Base-by-base conservation (phyloP, 2,797 vertebrate genomes). In the Syngnathus acus region DNA sequence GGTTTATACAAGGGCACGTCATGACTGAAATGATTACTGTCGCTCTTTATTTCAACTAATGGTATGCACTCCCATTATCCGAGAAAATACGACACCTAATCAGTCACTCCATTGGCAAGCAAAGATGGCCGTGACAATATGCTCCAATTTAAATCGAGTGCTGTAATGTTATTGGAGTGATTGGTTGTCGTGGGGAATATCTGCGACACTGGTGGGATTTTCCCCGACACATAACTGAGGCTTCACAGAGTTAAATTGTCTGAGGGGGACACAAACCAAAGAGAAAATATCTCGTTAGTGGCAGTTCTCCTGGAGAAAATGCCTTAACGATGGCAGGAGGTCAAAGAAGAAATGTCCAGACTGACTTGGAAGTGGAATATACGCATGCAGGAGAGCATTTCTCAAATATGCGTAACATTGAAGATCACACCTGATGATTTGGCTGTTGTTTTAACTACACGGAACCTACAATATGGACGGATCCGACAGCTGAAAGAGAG, bases 261-360 rank as follows among this genome's bases (percentile, higher is more conserved):
- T 43, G 10, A 11, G 17, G 59, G 39, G 6, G 11, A 3, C 6
- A 42, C 39, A 61, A 42, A 42, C 40, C 39, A 37, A 58, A 58
- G 5, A 61, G 39, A 61, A 42, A 61, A 61, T 26, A 62, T 62
- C 60, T 62, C 3, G 60, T 62, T 45, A 62, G 60, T 21, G 42
- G 39, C 60, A 1, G 60, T 45, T 62, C 60, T 62, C 40, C 14
- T 13, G 40, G 40, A 62, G 40, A 26, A 45, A 43, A 62, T 26
- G 60, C 42, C 40, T 45, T 62, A 62, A 62, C 10, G 60, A 45
- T 62, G 40, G 40, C 42, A 17, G 40, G 55, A 45, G 60, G 42
- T 62, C 60, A 62, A 16, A 8, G 60, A 62, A 45, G 21, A 45
- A 38, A 62, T 62, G 60, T 62, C 60, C 60, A 17, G 21, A 43